These are phyloP conservation scores for Helicorthomorpha holstii DNA, from an alignment of 1,140 invertebrate genomes.

Conservation along the genomic window DNA sequence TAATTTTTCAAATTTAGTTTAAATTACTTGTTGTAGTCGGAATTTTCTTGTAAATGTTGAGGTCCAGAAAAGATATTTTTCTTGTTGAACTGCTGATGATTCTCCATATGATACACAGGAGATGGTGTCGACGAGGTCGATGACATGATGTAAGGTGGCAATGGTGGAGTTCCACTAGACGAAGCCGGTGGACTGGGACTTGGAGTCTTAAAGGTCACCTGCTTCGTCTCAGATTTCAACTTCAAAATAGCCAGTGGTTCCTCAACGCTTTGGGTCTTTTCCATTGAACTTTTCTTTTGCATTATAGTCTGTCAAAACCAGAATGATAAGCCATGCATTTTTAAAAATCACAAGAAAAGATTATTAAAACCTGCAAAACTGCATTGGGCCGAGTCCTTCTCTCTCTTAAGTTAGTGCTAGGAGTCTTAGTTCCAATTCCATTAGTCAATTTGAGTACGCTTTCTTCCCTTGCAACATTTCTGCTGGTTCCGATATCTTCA, in stretches of 20 bases:
- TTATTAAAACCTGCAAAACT: slow-evolving; percentile 49
- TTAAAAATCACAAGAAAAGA: not conserved
- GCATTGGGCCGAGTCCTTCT: slow-evolving; percentile 30
- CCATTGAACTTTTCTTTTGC: slow-evolving; percentile 16
- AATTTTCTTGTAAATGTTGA: too few relatives aligned
- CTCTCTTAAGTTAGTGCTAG: not conserved
- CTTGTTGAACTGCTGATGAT: too few relatives aligned
- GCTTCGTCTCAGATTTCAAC: slow-evolving; percentile 12
- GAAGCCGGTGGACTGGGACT: slow-evolving; percentile 27
- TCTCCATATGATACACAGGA: too few relatives aligned
- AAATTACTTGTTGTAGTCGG: too few relatives aligned
- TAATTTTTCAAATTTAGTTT: too few relatives aligned
- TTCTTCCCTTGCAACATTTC: not conserved
- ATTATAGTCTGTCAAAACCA: slow-evolving; percentile 17
- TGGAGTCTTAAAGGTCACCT: slow-evolving; percentile 35
- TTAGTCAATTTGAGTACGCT: not conserved
- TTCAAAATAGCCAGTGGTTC: slow-evolving; percentile 2
- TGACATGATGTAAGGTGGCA: not conserved
- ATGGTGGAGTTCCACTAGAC: slow-evolving; percentile 12
- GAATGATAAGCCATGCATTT: not conserved
- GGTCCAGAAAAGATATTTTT: too few relatives aligned
- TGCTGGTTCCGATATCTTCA: slow-evolving; percentile 7
- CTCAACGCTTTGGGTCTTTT: slow-evolving; percentile 1
- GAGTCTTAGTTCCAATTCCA: not conserved
- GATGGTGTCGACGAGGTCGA: not conserved